These are phyloP conservation scores for Zelleria hepariella DNA, from an alignment of 2,888 invertebrate species.

Conservation along the genomic window DNA sequence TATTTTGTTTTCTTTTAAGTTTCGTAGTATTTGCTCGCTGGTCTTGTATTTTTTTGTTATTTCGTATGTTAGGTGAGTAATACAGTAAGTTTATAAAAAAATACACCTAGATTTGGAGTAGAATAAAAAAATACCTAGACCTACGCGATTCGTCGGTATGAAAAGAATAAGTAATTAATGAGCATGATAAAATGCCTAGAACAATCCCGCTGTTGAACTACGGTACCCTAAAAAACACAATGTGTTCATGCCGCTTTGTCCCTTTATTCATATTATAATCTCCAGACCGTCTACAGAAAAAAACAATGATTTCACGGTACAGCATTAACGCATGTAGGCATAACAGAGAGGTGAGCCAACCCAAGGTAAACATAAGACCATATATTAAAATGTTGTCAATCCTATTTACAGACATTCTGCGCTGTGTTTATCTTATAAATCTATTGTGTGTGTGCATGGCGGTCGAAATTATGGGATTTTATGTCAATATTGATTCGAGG, in stretches of 20 bases:
- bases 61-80: too few relatives aligned
- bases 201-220: too few relatives aligned
- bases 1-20: too few relatives aligned
- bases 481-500: conserved; percentile 62
- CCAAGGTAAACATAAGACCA: conserved; percentile 63
- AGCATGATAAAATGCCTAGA: too few relatives aligned
- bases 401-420: conserved; percentile 70
- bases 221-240: conserved; percentile 53
- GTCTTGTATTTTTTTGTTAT: too few relatives aligned
- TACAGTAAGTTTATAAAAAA: too few relatives aligned
- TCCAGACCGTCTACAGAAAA: conserved; percentile 53
- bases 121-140: too few relatives aligned
- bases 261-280: conserved; percentile 68
- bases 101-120: too few relatives aligned
- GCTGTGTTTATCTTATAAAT: conserved; percentile 70
- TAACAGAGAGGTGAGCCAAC: conserved; percentile 59
- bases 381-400: conserved; percentile 72
- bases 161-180: too few relatives aligned
- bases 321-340: conserved; percentile 70
- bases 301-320: conserved; percentile 71
- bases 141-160: too few relatives aligned
- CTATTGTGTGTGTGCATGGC: conserved; percentile 65
- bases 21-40: too few relatives aligned
- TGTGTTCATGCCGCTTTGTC: conserved; percentile 56
- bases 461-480: conserved; percentile 69